A percentile compares a stretch with the other conserved stretches of the same genome.
Evolutionary conservation across 92 coral and sea anemone genomes (phyloP).

Genomic region (Porites lobata): DNA sequence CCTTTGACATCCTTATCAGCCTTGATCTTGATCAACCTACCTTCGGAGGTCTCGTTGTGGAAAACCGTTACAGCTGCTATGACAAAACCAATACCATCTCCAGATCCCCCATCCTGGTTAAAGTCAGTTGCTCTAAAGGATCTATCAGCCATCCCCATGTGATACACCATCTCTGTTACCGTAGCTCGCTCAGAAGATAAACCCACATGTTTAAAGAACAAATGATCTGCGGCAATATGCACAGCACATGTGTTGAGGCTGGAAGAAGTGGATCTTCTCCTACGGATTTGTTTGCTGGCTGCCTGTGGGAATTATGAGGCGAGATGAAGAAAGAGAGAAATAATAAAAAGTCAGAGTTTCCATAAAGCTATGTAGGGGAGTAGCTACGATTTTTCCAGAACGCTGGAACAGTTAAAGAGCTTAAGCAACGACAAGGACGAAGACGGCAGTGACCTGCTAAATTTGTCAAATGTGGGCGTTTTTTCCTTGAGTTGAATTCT

Average conservation of each 20-base stretch:
- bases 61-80: constrained; percentile 85
- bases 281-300: constrained; percentile 7
- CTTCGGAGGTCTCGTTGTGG: constrained; percentile 78
- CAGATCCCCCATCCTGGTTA: constrained; percentile 85
- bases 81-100: constrained; percentile 87
- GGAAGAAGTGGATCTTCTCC: not conserved
- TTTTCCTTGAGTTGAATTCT: too few relatives aligned
- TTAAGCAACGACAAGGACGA: too few relatives aligned
- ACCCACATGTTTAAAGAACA: constrained; percentile 78
- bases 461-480: too few relatives aligned
- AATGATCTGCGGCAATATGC: constrained; percentile 90
- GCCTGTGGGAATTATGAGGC: not conserved
- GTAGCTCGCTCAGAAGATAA: constrained; percentile 70
- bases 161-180: constrained; percentile 89
- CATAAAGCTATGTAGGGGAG: too few relatives aligned
- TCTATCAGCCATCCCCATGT: constrained; percentile 83
- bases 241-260: constrained; percentile 74
- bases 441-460: too few relatives aligned
- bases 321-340: not conserved
- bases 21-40: constrained; percentile 25
- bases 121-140: constrained; percentile 89
- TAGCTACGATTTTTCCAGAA: too few relatives aligned
- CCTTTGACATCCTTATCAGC: not conserved
- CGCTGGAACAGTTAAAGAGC: too few relatives aligned
- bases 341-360: not conserved